These are phyloP conservation scores for Cerceris rybyensis DNA, from an alignment of 2,888 invertebrate species.

Conservation along the genomic window DNA sequence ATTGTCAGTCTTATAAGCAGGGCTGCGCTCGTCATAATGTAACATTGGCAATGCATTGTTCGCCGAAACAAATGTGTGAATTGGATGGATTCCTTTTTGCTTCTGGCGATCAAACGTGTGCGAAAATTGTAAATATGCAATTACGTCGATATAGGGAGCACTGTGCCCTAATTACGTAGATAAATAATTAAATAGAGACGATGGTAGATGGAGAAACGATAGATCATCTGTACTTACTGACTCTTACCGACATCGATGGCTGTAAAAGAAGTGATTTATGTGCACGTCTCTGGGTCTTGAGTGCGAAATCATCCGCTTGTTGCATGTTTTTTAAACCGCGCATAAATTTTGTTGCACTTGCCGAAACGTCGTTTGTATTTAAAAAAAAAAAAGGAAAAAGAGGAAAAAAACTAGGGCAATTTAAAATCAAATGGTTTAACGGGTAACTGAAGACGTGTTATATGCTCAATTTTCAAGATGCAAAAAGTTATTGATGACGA, in stretches of 20 bases:
- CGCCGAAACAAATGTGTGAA: no score
- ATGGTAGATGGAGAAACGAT: slow-evolving; percentile 24
- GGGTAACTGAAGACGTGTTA: no score
- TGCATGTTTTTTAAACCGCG: background rate
- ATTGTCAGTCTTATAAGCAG: no score
- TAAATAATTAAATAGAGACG: slow-evolving; percentile 24
- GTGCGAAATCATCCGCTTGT: slow-evolving; percentile 28
- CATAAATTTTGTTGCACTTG: background rate
- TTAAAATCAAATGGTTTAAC: no score
- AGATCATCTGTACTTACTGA: slow-evolving; percentile 70
- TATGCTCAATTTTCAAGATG: no score
- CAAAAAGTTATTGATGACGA: background rate
- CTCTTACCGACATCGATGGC: slow-evolving; percentile 66
- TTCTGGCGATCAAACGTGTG: background rate
- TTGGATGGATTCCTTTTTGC: no score
- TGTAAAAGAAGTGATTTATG: slow-evolving; percentile 65
- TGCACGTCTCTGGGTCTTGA: slow-evolving; percentile 18
- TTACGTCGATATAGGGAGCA: slow-evolving; percentile 44
- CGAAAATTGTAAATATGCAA: slow-evolving; percentile 51
- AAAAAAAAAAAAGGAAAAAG: no score
- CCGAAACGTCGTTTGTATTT: no score
- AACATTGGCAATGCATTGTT: no score
- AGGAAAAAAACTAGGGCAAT: no score
- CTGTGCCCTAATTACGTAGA: slow-evolving; percentile 28
- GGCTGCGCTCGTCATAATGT: no score